Percentiles rank a stretch among this genome's conserved stretches.
phyloP scores from a whole-genome alignment of 2,888 invertebrate genomes.

The Hydrotaea cyrtoneurina region DNA sequence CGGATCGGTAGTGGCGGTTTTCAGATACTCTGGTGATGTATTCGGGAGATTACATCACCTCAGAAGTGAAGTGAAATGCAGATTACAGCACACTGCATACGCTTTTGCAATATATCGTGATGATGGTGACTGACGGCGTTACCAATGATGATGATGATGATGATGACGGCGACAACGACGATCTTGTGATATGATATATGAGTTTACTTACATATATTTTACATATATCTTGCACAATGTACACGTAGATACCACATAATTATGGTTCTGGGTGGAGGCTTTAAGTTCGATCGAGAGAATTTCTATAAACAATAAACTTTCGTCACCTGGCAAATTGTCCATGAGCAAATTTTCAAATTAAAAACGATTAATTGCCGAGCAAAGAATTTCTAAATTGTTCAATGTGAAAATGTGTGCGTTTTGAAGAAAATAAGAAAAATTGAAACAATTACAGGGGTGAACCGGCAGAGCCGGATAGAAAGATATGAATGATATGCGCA shows the following conservation, averaged over 20 bases:
- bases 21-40: conserved; percentile 44
- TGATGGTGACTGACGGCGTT: background rate
- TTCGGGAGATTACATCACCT: conserved; percentile 64
- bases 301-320: background rate
- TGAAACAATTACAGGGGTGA: too few relatives aligned
- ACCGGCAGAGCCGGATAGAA: too few relatives aligned
- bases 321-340: background rate
- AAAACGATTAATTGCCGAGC: background rate
- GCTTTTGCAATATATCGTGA: background rate
- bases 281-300: background rate
- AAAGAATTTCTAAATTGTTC: background rate
- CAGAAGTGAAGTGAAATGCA: conserved; percentile 39
- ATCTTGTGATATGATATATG: conserved; percentile 36
- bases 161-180: background rate
- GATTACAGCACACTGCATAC: conserved; percentile 15
- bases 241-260: conserved; percentile 11
- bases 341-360: background rate
- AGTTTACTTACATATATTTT: conserved; percentile 3
- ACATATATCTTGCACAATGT: background rate
- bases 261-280: background rate
- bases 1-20: conserved; percentile 47
- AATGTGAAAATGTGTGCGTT: background rate
- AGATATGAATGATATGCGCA: too few relatives aligned
- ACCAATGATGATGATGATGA: background rate
- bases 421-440: too few relatives aligned